A percentile compares a stretch with the other conserved stretches of the same genome.
Evolutionary conservation across 2,797 vertebrate genomes (phyloP).

Genomic region (Tiaroga cobitis): DNA sequence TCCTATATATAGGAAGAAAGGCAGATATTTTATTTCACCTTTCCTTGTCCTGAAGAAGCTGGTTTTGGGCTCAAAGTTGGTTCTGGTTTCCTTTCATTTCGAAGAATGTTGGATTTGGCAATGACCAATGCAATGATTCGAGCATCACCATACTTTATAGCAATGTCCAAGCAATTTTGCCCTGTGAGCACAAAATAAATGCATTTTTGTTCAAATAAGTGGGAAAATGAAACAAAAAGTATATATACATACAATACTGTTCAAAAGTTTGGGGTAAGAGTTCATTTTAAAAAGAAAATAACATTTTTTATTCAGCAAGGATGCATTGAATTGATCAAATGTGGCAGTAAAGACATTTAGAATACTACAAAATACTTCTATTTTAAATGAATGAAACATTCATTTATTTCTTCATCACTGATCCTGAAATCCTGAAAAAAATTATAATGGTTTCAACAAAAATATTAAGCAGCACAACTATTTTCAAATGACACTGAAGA

Average conservation of each 20-base stretch:
- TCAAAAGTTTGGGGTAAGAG: neutral
- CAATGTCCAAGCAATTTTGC: slow-evolving; percentile 76
- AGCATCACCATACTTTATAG: slow-evolving; percentile 73
- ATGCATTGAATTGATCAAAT: neutral
- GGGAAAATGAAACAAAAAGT: neutral
- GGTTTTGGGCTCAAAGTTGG: slow-evolving; percentile 47
- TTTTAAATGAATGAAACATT: neutral
- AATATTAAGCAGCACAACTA: no score
- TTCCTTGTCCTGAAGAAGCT: neutral
- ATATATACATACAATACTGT: neutral
- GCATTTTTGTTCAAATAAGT: neutral
- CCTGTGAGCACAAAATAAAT: slow-evolving; percentile 64
- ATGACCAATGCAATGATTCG: slow-evolving; percentile 74
- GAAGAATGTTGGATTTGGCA: slow-evolving; percentile 68
- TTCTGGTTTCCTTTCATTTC: slow-evolving; percentile 61
- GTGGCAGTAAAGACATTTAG: no score
- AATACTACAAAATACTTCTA: neutral
- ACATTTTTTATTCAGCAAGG: neutral
- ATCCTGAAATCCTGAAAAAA: neutral
- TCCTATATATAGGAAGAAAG: neutral
- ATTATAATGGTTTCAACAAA: neutral
- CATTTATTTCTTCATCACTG: neutral
- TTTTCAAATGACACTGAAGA: neutral
- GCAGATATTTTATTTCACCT: neutral
- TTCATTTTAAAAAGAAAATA: no score